Percentiles rank a stretch among this genome's conserved stretches.
Evolutionary conservation across 2,113 vertebrate species (phyloP).

Genomic region (Fregetta grallaria): DNA sequence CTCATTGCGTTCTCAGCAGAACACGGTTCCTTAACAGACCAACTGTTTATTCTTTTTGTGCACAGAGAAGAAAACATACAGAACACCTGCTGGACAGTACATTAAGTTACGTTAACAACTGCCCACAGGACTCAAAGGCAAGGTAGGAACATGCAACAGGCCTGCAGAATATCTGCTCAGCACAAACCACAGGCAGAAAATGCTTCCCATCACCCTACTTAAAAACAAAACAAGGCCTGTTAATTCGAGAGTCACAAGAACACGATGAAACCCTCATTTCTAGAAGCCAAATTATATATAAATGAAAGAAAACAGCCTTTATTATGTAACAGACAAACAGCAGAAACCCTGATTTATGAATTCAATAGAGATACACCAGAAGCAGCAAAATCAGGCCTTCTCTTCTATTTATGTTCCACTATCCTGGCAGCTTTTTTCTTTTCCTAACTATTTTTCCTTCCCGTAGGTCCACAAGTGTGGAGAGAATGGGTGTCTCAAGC

Average conservation of each 20-base stretch:
- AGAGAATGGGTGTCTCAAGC: background rate
- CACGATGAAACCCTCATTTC: background rate
- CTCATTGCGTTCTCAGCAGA: background rate
- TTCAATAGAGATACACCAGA: background rate
- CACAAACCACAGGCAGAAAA: background rate
- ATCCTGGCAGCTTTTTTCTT: background rate
- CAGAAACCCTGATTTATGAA: background rate
- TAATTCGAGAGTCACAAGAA: background rate
- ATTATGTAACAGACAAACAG: background rate
- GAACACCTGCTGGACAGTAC: background rate
- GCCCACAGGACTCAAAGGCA: background rate
- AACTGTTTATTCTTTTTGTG: background rate
- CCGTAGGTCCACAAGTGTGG: rapidly evolving
- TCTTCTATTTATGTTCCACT: background rate
- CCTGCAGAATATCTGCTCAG: background rate
- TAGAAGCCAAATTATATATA: background rate
- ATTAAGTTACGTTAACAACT: background rate
- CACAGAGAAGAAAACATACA: background rate
- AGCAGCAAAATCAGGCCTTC: background rate
- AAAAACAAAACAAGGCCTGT: background rate
- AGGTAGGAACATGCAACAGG: background rate
- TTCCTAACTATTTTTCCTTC: background rate
- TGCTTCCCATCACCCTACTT: background rate
- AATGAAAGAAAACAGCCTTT: background rate
- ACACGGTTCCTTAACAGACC: background rate